A percentile compares a stretch with the other conserved stretches of the same genome.
Evolutionary conservation across 2,113 vertebrate genomes (phyloP).

Genomic region (Eira barbara): DNA sequence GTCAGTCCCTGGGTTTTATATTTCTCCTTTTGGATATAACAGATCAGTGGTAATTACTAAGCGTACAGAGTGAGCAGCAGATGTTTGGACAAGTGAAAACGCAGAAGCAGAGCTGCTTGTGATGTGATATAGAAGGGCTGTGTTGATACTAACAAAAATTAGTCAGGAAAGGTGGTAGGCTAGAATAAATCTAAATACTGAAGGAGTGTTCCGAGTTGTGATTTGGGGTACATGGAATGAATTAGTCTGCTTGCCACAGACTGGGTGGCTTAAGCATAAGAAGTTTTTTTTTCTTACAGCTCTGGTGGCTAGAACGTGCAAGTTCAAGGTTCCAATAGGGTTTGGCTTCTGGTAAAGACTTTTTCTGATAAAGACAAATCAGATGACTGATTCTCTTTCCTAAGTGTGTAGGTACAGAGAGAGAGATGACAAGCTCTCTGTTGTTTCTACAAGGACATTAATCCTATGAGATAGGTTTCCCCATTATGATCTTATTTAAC

Average conservation of each 20-base stretch:
- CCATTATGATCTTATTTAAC: not conserved
- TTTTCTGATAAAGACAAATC: not conserved
- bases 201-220: not conserved
- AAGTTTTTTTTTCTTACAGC: not conserved
- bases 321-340: not conserved
- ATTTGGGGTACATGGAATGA: fast-evolving
- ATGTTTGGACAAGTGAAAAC: not conserved
- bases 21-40: not conserved
- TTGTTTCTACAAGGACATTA: not conserved
- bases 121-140: not conserved
- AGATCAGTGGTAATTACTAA: not conserved
- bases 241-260: fast-evolving
- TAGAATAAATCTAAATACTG: not conserved
- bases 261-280: not conserved
- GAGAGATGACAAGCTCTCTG: not conserved
- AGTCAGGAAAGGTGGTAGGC: not conserved
- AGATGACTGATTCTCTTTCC: not conserved
- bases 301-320: not conserved
- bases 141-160: not conserved
- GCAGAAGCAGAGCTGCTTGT: not conserved
- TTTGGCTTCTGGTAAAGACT: not conserved
- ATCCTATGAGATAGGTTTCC: not conserved
- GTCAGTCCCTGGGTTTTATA: not conserved
- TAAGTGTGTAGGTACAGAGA: not conserved
- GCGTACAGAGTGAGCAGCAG: not conserved